phyloP scores from a whole-genome alignment of 2,797 vertebrate species.

The Naso thynnoides region DNA sequence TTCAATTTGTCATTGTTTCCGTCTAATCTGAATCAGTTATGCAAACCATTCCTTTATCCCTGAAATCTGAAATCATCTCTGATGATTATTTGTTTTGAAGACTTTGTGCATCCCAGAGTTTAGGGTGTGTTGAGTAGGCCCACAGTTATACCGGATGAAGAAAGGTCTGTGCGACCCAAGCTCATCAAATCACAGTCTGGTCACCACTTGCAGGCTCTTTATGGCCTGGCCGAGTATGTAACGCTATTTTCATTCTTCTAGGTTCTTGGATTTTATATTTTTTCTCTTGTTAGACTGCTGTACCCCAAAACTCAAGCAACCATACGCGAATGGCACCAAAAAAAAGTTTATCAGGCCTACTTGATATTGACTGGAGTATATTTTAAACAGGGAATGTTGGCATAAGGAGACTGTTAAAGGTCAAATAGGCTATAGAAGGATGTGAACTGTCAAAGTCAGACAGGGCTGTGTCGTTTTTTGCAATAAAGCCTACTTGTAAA shows the following conservation, averaged over 20 bases:
- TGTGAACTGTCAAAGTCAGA: neutral
- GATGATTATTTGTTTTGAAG: too few species aligned
- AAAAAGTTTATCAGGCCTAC: too few species aligned
- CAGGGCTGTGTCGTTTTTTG: neutral
- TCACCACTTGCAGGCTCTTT: neutral
- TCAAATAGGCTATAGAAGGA: too few species aligned
- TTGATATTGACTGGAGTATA: too few species aligned
- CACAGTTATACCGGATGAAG: neutral
- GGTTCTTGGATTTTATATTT: neutral
- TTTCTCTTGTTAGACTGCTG: slow-evolving; percentile 1
- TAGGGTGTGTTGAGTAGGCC: neutral
- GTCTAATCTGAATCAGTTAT: neutral
- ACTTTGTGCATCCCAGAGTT: neutral
- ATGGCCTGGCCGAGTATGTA: neutral
- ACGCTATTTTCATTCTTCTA: neutral
- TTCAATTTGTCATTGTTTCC: too few species aligned
- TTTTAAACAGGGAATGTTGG: too few species aligned
- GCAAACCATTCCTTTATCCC: too few species aligned
- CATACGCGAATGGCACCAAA: neutral
- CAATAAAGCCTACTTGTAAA: neutral
- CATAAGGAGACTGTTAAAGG: too few species aligned
- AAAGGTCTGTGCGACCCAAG: neutral
- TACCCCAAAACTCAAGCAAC: neutral
- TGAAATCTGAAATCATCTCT: slow-evolving; percentile 3
- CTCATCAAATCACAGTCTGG: neutral